These are phyloP conservation scores for Perca fluviatilis DNA, from an alignment of 2,113 vertebrate species.

Conservation along the genomic window DNA sequence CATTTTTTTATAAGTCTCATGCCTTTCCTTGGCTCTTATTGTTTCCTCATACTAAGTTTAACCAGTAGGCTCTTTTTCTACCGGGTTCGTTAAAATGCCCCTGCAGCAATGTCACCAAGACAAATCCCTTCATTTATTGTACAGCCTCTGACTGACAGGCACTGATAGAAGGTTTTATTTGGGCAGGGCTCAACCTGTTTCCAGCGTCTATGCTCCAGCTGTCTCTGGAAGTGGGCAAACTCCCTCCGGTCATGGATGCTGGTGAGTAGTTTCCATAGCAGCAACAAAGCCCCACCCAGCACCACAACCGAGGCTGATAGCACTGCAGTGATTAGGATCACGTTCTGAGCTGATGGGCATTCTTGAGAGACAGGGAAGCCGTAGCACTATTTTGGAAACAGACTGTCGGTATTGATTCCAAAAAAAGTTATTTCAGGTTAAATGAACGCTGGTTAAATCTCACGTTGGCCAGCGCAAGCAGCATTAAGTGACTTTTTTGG, in stretches of 20 bases:
- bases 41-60: not conserved
- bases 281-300: slow-evolving; percentile 56
- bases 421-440: slow-evolving; percentile 3
- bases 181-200: slow-evolving; percentile 44
- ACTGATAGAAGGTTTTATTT: slow-evolving; percentile 53
- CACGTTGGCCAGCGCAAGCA: not conserved
- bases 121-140: slow-evolving; percentile 29
- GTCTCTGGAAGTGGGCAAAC: slow-evolving; percentile 61
- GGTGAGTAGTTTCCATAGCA: slow-evolving; percentile 79
- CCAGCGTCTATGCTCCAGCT: slow-evolving; percentile 54
- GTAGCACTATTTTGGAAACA: slow-evolving; percentile 3
- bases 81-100: slow-evolving; percentile 24
- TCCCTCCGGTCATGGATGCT: slow-evolving; percentile 65
- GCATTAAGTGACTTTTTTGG: slow-evolving; percentile 12
- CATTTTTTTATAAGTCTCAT: not conserved
- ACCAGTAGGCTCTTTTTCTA: slow-evolving; percentile 18
- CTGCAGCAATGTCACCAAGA: slow-evolving; percentile 38
- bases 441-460: slow-evolving; percentile 10
- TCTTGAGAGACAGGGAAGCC: slow-evolving; percentile 31
- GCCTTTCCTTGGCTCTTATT: not conserved
- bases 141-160: slow-evolving; percentile 35
- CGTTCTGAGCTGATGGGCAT: slow-evolving; percentile 49
- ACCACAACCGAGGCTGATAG: slow-evolving; percentile 54
- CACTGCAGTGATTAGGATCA: slow-evolving; percentile 62
- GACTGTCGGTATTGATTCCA: not conserved